Evolutionary conservation across 2,113 vertebrate species (phyloP), one percentile per base, ranked within the genome.

Genomic region (Microtus pennsylvanicus): DNA sequence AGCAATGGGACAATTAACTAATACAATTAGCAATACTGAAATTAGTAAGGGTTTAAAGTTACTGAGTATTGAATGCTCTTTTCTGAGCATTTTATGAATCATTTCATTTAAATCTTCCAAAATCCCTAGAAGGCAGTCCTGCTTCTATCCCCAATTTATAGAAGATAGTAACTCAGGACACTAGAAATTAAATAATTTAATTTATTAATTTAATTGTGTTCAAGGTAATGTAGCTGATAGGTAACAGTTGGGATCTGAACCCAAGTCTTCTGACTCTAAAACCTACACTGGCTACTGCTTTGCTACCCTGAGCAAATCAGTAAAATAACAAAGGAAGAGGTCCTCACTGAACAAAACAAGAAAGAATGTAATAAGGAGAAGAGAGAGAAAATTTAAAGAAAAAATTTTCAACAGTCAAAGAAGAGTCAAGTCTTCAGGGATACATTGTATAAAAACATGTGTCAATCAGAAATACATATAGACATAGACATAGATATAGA

Each of bases 81-180:
- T 58, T 72, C 88, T 30, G 38, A 58, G 12, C 58, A 93, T 52
- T 85, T 90, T 74, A 58, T n/a, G 74, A 76, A 87, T 50, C 7
- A 88, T 81, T 33, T 87, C 61, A 83, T 74, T 69, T 90, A 83
- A 93, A 45, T 17, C 19, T 85, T 35, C 19, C 50, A 63, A 90
- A 16, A 50, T 50, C 16, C 10, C 14, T 87, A 55, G 8, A 72
- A 52, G n/a, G 21, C 72, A 70, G 6, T 30, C 67, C 45, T 82
- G 10, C 52, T 80, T 75, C 52, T 28, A 78, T 6, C 17, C 26
- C 65, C 58, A 80, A 11, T 77, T 94, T 83, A 92, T 33, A 94
- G 47, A 50, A n/a, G 26, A 30, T 91, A 55, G 47, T 87, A 95
- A 95, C 14, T 47, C 72, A 90, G 63, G 61, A 30, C 72, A 75